Percentiles rank a stretch among this genome's conserved stretches.
Evolutionary conservation across 2,888 invertebrate genomes (phyloP).

Genomic region (Pollenia angustigena): DNA sequence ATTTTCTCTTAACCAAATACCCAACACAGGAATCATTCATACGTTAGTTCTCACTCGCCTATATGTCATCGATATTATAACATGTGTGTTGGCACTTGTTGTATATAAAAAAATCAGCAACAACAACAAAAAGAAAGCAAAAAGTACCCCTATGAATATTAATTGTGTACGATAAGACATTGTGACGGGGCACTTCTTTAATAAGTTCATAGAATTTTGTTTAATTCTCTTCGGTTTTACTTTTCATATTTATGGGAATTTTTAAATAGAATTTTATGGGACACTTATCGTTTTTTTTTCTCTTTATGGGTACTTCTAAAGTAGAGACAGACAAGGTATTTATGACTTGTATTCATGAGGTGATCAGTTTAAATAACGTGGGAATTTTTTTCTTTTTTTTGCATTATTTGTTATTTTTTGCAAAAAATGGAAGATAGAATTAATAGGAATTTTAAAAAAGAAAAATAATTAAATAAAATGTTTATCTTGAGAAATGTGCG

Average conservation of each 20-base stretch:
- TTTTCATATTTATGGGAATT: constrained; percentile 27
- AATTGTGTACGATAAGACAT: constrained; percentile 14
- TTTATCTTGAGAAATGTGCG: not conserved
- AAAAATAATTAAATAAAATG: not conserved
- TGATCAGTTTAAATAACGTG: constrained; percentile 39
- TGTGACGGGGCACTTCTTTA: not conserved
- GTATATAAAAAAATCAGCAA: not conserved
- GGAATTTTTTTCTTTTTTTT: constrained; percentile 19
- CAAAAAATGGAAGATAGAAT: not conserved
- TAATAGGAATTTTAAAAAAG: not conserved
- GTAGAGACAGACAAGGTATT: not conserved
- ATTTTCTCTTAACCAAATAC: too few species aligned
- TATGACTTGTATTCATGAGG: constrained; percentile 28
- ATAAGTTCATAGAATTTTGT: constrained; percentile 25
- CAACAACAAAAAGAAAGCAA: not conserved
- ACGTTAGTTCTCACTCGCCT: not conserved
- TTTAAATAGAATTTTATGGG: constrained; percentile 31
- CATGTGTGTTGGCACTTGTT: constrained; percentile 27
- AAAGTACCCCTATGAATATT: constrained; percentile 14
- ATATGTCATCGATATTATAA: constrained; percentile 26
- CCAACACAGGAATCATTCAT: too few species aligned
- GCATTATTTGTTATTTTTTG: not conserved
- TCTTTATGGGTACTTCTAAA: not conserved
- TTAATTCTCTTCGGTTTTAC: constrained; percentile 29
- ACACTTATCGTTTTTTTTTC: constrained; percentile 8